phyloP scores from a whole-genome alignment of 2,797 vertebrate species.

The Lophius americanus region DNA sequence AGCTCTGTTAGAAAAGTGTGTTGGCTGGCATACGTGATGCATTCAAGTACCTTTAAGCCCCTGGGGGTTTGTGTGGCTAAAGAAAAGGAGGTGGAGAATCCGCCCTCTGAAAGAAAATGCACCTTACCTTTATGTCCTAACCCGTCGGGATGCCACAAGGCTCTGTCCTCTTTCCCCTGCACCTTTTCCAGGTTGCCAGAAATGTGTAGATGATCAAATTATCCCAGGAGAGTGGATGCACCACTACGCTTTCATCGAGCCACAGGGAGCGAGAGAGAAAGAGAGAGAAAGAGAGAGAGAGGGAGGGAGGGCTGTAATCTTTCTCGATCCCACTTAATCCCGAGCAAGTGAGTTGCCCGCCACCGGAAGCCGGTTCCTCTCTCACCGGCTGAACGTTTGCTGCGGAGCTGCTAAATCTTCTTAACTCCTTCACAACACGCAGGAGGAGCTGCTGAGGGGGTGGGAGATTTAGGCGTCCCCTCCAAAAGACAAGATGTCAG shows the following conservation, averaged over 20 bases:
- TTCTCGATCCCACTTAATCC: conserved; percentile 83
- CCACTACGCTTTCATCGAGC: conserved; percentile 37
- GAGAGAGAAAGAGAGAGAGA: conserved; percentile 14
- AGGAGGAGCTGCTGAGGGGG: conserved; percentile 20
- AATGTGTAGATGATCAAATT: conserved; percentile 16
- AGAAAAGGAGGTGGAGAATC: conserved; percentile 14
- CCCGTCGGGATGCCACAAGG: neutral
- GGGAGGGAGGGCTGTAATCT: conserved; percentile 78
- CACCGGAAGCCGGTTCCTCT: conserved; percentile 63
- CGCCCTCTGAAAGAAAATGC: neutral
- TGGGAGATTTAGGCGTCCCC: neutral
- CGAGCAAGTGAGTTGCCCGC: conserved; percentile 63
- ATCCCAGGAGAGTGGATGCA: conserved; percentile 37
- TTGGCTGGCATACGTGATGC: neutral
- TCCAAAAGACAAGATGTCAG: neutral
- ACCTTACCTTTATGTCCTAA: conserved; percentile 47
- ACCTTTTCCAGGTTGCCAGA: conserved; percentile 16
- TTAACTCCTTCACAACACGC: conserved; percentile 73
- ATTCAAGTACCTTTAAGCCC: neutral
- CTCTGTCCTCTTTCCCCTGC: conserved; percentile 18
- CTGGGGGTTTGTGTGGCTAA: conserved; percentile 4
- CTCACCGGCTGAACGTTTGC: conserved; percentile 58
- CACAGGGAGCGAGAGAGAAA: conserved; percentile 29
- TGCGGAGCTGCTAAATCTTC: conserved; percentile 72
- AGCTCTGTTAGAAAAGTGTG: neutral